These are phyloP conservation scores for Volucella bombylans DNA, from an alignment of 2,888 invertebrate species.

Conservation along the genomic window DNA sequence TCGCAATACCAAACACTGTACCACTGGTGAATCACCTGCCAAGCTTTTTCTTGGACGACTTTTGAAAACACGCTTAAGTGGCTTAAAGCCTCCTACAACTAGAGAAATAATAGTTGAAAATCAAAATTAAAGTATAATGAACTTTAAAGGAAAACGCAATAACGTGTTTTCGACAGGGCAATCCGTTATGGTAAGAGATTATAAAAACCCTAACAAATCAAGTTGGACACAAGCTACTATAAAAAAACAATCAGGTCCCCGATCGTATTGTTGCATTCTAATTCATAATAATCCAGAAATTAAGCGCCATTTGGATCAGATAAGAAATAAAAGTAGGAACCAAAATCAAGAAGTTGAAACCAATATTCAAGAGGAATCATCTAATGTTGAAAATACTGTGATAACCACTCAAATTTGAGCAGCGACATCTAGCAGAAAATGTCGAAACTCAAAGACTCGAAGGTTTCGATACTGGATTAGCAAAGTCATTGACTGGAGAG, in stretches of 20 bases:
- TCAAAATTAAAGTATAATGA: conserved; percentile 35
- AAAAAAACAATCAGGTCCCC: conserved; percentile 56
- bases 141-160: conserved; percentile 57
- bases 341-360: conserved; percentile 18
- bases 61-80: conserved; percentile 54
- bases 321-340: conserved; percentile 1
- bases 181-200: conserved; percentile 63
- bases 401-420: too few species aligned
- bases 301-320: conserved; percentile 40
- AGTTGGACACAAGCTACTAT: conserved; percentile 63
- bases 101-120: conserved; percentile 43
- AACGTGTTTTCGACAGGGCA: conserved; percentile 41
- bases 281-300: conserved; percentile 36
- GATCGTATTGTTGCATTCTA: conserved; percentile 44
- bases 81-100: conserved; percentile 48
- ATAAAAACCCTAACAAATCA: conserved; percentile 65
- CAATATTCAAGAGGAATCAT: not conserved
- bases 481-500: too few species aligned
- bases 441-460: too few species aligned
- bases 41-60: conserved; percentile 59
- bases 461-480: too few species aligned
- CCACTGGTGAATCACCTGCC: conserved; percentile 62
- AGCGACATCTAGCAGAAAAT: too few species aligned
- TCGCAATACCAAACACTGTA: conserved; percentile 58
- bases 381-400: not conserved